Evolutionary conservation across 2,113 vertebrate genomes (phyloP), one percentile per base, ranked within the genome.

Genomic region (Pterocles burchelli): DNA sequence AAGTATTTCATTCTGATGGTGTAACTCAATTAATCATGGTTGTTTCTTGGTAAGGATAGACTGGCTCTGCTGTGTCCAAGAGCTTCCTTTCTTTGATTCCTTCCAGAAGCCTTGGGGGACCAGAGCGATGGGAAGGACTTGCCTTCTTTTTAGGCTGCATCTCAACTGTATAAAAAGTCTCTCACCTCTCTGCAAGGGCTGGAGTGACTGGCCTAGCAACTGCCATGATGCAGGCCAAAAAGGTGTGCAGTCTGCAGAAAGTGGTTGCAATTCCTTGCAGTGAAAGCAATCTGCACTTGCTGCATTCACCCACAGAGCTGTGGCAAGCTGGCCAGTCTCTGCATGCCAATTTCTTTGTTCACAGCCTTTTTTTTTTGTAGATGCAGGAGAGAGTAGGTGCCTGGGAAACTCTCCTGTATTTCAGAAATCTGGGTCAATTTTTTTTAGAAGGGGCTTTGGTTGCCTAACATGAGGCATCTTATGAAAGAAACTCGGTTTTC

Each of bases 281-380:
- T n/a, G 18, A 84, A 86, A 88, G 12, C 21, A 62, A 59, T n/a
- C 55, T 38, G 25, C 18, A 2, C 48, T 74, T 34, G 12, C 46
- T 85, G 46, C 20, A 11, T 55, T 77, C 59, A 67, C 11, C 13
- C 62, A 16, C 33, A 49, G 48, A 59, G 19, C 49, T 43, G 11
- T 0, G 0, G 22, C 1, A 3, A 66, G 31, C 51, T 79, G 54
- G 28, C 41, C 0, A 0, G 6, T 54, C n/a, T 49, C 26, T 55
- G n/a, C 33, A 59, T 1, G 2, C 9, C 46, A 41, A 5, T n/a
- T 76, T 7, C 54, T 93, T 45, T 48, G 12, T 57, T 80, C 22
- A 43, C 8, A 63, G 13, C 15, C 11, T 49, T 61, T 71, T 11
- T 71, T 11, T 83, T 78, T 74, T 49, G 28, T 31, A 55, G 31